Evolutionary conservation across 2,113 vertebrate genomes (phyloP).

Genomic region (Myiopsitta monachus): DNA sequence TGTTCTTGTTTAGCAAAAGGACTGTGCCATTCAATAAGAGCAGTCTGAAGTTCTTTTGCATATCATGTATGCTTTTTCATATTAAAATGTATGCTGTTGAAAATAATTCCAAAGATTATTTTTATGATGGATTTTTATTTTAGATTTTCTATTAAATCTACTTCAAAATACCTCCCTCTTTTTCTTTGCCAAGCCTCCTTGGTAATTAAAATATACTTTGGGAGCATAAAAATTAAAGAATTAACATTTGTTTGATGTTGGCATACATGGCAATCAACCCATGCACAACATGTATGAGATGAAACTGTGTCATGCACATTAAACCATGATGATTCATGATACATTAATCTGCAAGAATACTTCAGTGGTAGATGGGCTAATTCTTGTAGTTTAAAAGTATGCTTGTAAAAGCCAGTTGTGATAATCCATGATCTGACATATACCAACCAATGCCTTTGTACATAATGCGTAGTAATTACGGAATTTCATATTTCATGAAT

Average conservation of each 20-base stretch:
- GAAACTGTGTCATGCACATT: conserved; percentile 20
- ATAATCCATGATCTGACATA: not conserved
- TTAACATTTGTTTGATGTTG: conserved; percentile 42
- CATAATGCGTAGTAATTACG: not conserved
- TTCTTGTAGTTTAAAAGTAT: not conserved
- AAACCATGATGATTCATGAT: not conserved
- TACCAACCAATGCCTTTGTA: not conserved
- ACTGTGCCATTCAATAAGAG: not conserved
- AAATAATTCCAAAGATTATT: not conserved
- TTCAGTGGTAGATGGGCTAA: not conserved
- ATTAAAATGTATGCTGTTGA: not conserved
- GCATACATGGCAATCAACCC: not conserved
- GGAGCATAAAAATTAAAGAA: not conserved
- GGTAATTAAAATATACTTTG: conserved; percentile 27
- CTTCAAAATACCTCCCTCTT: not conserved
- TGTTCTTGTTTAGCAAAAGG: not conserved
- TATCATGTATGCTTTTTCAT: not conserved
- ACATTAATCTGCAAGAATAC: not conserved
- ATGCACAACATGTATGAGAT: conserved; percentile 12
- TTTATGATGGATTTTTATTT: not conserved
- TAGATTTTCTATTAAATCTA: not conserved
- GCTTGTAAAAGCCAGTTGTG: not conserved
- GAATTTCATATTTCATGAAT: not conserved
- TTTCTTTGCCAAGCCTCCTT: not conserved
- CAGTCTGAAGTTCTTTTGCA: not conserved